Evolutionary conservation across 2,888 invertebrate genomes (phyloP), one percentile per base, ranked within the genome.

Genomic region (Rosalia funebris): DNA sequence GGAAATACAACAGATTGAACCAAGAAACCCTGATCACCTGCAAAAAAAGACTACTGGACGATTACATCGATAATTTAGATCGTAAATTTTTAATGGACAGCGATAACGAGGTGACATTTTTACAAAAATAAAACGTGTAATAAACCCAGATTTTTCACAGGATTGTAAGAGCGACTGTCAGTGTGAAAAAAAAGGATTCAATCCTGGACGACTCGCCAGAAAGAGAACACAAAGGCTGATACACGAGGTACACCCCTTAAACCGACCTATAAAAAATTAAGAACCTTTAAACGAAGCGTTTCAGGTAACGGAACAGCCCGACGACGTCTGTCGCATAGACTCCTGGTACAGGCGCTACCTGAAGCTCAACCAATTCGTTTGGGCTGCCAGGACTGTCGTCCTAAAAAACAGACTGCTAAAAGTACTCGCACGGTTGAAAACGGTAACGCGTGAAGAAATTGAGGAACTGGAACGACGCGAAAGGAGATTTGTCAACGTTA

Each of bases 261-360:
- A n/a, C n/a, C n/a, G n/a, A n/a, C n/a, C n/a, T n/a, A n/a, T n/a
- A n/a, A n/a, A n/a, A n/a, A n/a, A n/a, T n/a, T n/a, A n/a, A n/a
- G n/a, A n/a, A n/a, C n/a, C n/a, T n/a, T n/a, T n/a, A n/a, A n/a
- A n/a, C n/a, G n/a, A n/a, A n/a, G n/a, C n/a, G n/a, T 60, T 68
- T 44, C 60, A 72, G 72, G 50, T 57, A 12, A 55, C 44, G 11
- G 55, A 58, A 60, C 16, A 37, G 36, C 32, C 55, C 52, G 48
- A 50, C 34, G 47, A 52, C 1, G 10, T 50, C 10, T 75, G 74
- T 57, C 63, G 62, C 17, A 63, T 75, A 17, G 76, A 78, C 48
- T 75, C 78, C 1, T 79, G 78, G 78, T 76, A 77, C 48, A 71
- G 65, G 57, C 63, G 76, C 36, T 72, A 78, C 47, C 52, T 76